Percentiles rank a stretch among this genome's conserved stretches.
These are phyloP conservation scores for Dexiosoma caninum DNA, from an alignment of 2,888 invertebrate species.

Conservation along the genomic window DNA sequence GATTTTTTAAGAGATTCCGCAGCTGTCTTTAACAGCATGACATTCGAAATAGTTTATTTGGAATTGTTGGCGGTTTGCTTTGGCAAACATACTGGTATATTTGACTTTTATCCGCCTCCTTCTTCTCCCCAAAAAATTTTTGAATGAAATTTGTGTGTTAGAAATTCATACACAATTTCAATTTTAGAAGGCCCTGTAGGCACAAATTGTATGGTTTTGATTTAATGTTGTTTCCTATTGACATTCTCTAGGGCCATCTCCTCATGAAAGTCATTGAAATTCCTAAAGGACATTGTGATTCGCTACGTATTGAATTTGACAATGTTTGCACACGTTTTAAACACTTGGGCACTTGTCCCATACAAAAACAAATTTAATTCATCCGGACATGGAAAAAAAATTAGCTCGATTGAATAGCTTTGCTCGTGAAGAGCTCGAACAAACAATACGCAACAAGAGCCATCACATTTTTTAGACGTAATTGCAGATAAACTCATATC, in stretches of 20 bases:
- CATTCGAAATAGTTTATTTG: too few species aligned
- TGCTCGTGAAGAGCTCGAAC: not conserved
- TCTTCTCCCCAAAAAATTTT: too few species aligned
- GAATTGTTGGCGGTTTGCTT: too few species aligned
- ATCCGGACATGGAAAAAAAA: not conserved
- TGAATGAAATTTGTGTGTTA: too few species aligned
- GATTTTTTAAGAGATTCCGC: too few species aligned
- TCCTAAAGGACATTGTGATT: not conserved
- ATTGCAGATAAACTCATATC: not conserved
- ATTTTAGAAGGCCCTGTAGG: not conserved
- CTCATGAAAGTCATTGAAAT: not conserved
- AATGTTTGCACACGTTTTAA: not conserved
- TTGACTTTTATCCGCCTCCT: too few species aligned
- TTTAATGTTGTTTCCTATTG: too few species aligned
- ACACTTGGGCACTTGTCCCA: not conserved
- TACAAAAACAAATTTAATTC: not conserved
- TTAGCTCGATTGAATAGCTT: not conserved
- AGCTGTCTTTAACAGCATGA: too few species aligned
- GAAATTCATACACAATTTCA: too few species aligned
- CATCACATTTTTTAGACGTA: not conserved
- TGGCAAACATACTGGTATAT: too few species aligned
- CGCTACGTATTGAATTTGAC: not conserved
- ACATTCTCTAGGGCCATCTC: not conserved
- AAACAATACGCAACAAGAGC: not conserved
- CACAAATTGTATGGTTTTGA: not conserved